Evolutionary conservation across 2,888 invertebrate species (phyloP).

Genomic region (Philereme transversata): DNA sequence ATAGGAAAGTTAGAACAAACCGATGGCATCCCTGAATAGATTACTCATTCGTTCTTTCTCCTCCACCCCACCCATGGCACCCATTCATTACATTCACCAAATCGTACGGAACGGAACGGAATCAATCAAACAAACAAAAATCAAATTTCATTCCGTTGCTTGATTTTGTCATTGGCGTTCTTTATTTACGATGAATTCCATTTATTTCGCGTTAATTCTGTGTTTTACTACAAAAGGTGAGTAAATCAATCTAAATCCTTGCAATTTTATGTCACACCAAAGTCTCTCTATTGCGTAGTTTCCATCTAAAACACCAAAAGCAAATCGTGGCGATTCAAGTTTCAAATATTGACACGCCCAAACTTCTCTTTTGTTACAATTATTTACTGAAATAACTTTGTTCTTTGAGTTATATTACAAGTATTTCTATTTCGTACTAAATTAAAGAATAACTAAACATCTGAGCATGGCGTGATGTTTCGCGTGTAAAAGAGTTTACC

Average conservation of each 20-base stretch:
- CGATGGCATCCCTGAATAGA: no score
- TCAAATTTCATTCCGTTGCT: no score
- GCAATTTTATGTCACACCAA: conserved; percentile 2
- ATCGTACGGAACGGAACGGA: no score
- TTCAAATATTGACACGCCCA: conserved; percentile 30
- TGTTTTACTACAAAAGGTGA: conserved; percentile 56
- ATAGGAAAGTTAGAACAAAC: no score
- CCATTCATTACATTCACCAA: no score
- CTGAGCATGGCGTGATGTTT: not conserved
- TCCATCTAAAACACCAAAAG: conserved; percentile 5
- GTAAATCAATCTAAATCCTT: conserved; percentile 40
- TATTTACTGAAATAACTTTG: not conserved
- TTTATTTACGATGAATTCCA: conserved; percentile 55
- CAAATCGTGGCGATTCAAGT: conserved; percentile 2
- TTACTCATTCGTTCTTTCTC: no score
- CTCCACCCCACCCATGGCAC: no score
- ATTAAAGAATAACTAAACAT: no score
- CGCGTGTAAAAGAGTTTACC: not conserved
- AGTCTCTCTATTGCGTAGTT: not conserved
- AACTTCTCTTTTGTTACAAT: conserved; percentile 15
- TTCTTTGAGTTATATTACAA: not conserved
- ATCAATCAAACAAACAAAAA: no score
- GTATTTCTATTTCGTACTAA: not conserved
- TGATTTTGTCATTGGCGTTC: conserved; percentile 18
- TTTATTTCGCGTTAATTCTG: conserved; percentile 51